Percentiles rank a stretch among this genome's conserved stretches.
Conservation (phyloP, 2,888 invertebrate species). For the Tachina fera region DNA sequence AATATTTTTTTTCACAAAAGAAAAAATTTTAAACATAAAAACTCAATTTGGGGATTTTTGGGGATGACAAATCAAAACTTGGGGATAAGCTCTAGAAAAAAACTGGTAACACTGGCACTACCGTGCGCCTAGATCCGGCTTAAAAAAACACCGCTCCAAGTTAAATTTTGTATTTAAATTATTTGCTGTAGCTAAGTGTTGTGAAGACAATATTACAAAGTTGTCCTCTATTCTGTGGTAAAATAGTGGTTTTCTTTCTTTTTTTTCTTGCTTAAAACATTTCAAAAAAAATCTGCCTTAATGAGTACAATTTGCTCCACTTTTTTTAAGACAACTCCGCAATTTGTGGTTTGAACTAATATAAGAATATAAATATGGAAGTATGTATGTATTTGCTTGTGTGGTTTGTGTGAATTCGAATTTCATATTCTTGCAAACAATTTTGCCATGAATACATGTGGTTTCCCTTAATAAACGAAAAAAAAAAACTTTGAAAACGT, state of each 20-base stretch:
- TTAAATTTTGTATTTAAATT: not conserved
- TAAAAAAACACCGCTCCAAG: too few relatives aligned
- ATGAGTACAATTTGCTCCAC: constrained; percentile 67
- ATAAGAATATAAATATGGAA: not conserved
- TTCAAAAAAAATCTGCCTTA: constrained; percentile 38
- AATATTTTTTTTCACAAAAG: too few relatives aligned
- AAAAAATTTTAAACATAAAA: too few relatives aligned
- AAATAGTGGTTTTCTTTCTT: not conserved
- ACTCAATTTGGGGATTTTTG: too few relatives aligned
- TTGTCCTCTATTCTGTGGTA: constrained; percentile 23
- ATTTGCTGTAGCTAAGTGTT: not conserved
- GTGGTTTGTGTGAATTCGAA: not conserved
- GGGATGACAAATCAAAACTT: too few relatives aligned
- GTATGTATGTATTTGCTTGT: not conserved
- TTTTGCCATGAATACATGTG: constrained; percentile 6
- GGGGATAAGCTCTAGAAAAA: too few relatives aligned
- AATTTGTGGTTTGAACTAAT: constrained; percentile 35
- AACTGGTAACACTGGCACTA: too few relatives aligned
- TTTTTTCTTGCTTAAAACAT: not conserved
- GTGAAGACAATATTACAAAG: constrained; percentile 1
- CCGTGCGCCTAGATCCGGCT: too few relatives aligned
- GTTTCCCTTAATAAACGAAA: constrained; percentile 11
- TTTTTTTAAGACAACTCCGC: constrained; percentile 48
- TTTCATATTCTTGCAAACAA: constrained; percentile 1
- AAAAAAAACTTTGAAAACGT: not conserved